phyloP scores from a whole-genome alignment of 2,113 vertebrate genomes.

The Clarias macrocephalus region DNA sequence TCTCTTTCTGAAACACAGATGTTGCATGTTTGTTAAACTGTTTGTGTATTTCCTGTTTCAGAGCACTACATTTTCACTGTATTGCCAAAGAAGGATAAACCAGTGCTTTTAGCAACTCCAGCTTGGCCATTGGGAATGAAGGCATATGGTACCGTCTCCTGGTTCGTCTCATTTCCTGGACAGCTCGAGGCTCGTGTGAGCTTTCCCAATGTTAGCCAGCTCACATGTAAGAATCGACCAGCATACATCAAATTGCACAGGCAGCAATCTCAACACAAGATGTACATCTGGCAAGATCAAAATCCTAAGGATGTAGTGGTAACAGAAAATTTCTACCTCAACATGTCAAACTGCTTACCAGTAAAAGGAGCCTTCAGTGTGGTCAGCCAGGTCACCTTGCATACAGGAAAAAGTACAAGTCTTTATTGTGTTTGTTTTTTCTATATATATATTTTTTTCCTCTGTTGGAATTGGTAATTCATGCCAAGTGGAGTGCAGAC shows the following conservation, averaged over 20 bases:
- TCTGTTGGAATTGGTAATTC: neutral
- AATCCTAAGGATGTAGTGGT: constrained; percentile 62
- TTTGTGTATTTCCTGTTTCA: constrained; percentile 53
- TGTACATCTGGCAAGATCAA: constrained; percentile 76
- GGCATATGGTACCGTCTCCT: constrained; percentile 76
- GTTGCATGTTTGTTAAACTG: neutral
- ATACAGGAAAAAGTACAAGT: constrained; percentile 49
- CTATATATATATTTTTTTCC: neutral
- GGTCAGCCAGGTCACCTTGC: constrained; percentile 74
- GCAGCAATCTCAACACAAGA: constrained; percentile 40
- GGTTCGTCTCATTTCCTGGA: constrained; percentile 76
- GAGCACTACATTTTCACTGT: constrained; percentile 83
- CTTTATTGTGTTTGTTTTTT: neutral
- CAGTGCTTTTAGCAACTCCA: constrained; percentile 78
- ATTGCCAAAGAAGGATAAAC: constrained; percentile 64
- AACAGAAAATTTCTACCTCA: constrained; percentile 82
- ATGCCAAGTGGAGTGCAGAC: neutral
- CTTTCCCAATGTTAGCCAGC: constrained; percentile 75
- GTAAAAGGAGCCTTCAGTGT: constrained; percentile 69
- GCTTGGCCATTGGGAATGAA: constrained; percentile 76
- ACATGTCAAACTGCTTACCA: constrained; percentile 86
- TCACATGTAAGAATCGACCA: constrained; percentile 70
- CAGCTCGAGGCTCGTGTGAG: constrained; percentile 72
- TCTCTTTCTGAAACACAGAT: neutral
- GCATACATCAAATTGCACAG: constrained; percentile 75